These are phyloP conservation scores for Bilobella aurantiaca DNA, from an alignment of 1,140 invertebrate species.

Conservation along the genomic window DNA sequence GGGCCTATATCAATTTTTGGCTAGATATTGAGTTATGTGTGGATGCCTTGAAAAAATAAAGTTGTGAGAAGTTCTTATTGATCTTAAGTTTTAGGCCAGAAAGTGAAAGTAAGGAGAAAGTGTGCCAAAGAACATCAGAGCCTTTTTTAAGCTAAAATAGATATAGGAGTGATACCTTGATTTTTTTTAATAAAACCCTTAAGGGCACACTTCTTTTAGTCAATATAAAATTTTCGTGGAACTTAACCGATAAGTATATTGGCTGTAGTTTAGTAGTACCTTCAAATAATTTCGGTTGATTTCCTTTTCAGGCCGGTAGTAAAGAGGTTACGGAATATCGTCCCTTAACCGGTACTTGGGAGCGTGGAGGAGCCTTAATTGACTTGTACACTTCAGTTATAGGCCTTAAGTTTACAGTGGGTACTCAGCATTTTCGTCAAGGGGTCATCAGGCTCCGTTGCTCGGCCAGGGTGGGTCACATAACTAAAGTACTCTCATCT, in stretches of 20 bases:
- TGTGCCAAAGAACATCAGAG: too few species aligned
- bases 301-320: neutral
- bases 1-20: too few species aligned
- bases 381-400: slow-evolving; percentile 48
- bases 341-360: neutral
- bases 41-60: neutral
- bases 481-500: neutral
- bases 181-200: too few species aligned
- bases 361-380: neutral
- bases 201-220: too few species aligned
- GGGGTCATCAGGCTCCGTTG: slow-evolving; percentile 50
- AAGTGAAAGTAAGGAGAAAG: too few species aligned
- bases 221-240: too few species aligned
- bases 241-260: too few species aligned
- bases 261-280: too few species aligned
- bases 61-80: neutral
- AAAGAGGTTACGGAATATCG: neutral
- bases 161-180: too few species aligned
- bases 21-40: neutral
- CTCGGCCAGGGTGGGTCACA: neutral
- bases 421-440: slow-evolving; percentile 57
- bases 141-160: too few species aligned
- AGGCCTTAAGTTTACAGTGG: slow-evolving; percentile 56
- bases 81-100: too few species aligned
- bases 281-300: too few species aligned